Conservation (phyloP, 2,113 vertebrate species). For the Nicator chloris region DNA sequence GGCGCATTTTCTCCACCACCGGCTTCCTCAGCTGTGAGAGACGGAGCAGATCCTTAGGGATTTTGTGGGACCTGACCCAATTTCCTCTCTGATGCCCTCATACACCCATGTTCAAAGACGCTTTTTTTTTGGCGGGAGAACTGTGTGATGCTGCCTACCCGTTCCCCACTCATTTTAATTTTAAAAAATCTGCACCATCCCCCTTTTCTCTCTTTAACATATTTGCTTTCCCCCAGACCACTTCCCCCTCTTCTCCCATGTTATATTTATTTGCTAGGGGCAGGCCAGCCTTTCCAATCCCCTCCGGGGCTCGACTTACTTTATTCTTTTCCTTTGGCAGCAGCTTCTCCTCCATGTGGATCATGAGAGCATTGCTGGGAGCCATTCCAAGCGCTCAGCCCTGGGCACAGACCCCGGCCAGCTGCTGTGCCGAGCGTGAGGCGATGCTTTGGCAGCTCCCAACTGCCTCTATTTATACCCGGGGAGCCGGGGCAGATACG, state of each 20-base stretch:
- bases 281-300: neutral
- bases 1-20: constrained; percentile 86
- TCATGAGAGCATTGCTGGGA: constrained; percentile 14
- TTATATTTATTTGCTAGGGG: neutral
- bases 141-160: neutral
- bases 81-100: neutral
- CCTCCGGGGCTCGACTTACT: constrained; percentile 9
- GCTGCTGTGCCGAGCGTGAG: neutral
- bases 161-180: neutral
- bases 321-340: constrained; percentile 64
- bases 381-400: constrained; percentile 1
- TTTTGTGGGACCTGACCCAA: neutral
- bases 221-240: neutral
- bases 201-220: neutral
- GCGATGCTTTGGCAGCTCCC: neutral
- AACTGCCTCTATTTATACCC: constrained; percentile 33
- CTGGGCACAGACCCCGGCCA: neutral
- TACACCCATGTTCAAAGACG: neutral
- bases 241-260: neutral
- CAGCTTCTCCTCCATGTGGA: constrained; percentile 41
- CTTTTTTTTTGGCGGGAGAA: neutral
- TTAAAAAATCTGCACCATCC: neutral
- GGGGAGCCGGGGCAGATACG: neutral
- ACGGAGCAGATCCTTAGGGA: neutral
- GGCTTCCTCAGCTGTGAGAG: constrained; percentile 82